Conservation (phyloP, 2,113 vertebrate genomes). For the Cromileptes altivelis region DNA sequence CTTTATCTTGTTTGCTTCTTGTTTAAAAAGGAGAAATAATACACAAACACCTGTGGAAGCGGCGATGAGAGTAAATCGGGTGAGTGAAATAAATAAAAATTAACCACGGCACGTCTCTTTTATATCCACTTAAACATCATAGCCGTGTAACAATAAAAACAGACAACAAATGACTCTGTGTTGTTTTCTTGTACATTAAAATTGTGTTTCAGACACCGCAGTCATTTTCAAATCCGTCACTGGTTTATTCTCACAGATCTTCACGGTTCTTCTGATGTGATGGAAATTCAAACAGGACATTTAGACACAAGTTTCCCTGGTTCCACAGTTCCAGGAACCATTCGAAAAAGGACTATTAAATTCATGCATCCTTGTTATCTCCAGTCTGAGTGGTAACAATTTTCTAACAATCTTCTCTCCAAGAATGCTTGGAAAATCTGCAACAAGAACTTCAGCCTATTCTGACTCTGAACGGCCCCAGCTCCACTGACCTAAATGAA, state of each 20-base stretch:
- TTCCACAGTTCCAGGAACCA: background rate
- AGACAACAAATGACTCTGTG: background rate
- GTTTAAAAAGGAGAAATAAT: background rate
- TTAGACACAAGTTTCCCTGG: background rate
- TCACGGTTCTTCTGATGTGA: background rate
- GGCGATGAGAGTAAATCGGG: background rate
- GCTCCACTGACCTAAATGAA: slow-evolving; percentile 15
- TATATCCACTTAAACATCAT: background rate
- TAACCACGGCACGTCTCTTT: background rate
- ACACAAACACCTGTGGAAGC: too few species aligned
- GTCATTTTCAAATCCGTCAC: background rate
- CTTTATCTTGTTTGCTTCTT: background rate
- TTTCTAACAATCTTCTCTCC: background rate
- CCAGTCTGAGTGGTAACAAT: background rate
- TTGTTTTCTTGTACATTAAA: background rate
- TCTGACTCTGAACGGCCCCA: background rate
- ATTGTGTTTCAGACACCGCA: background rate
- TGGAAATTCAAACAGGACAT: background rate
- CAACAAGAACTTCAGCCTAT: background rate
- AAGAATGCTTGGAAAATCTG: background rate
- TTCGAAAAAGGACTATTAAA: background rate
- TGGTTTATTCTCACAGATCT: background rate
- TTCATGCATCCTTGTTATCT: background rate
- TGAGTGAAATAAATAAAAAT: slow-evolving; percentile 11
- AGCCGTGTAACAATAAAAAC: background rate